phyloP scores from a whole-genome alignment of 2,113 vertebrate genomes.

The Ramphastos sulfuratus region DNA sequence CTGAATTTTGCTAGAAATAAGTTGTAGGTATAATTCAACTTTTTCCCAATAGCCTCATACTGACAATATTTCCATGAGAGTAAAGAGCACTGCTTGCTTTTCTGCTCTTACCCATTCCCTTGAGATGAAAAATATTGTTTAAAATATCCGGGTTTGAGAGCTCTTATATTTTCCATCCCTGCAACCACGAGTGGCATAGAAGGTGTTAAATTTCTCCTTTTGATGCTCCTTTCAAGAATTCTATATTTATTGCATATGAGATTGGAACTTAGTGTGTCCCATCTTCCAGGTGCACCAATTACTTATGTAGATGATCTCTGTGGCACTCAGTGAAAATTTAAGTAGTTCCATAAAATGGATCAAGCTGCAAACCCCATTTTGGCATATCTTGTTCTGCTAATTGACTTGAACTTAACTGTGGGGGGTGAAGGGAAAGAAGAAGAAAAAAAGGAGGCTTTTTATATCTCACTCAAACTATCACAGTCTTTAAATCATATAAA shows the following conservation, averaged over 20 bases:
- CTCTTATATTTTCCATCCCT: background rate
- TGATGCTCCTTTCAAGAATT: background rate
- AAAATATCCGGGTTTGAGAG: background rate
- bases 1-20: background rate
- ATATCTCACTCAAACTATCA: background rate
- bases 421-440: background rate
- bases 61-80: background rate
- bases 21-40: background rate
- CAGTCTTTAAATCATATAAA: background rate
- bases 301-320: slow-evolving; percentile 2
- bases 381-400: background rate
- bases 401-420: background rate
- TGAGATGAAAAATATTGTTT: background rate
- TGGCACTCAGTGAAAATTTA: background rate
- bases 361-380: background rate
- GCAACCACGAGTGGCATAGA: background rate
- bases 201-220: background rate
- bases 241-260: background rate
- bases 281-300: slow-evolving; percentile 7
- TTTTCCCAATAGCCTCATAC: background rate
- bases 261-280: background rate
- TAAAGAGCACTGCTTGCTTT: background rate
- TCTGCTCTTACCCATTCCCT: background rate
- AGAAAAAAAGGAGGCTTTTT: background rate
- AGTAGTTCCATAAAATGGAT: background rate